Base-by-base conservation (phyloP, 2,797 vertebrate genomes). In the Lemur catta region DNA sequence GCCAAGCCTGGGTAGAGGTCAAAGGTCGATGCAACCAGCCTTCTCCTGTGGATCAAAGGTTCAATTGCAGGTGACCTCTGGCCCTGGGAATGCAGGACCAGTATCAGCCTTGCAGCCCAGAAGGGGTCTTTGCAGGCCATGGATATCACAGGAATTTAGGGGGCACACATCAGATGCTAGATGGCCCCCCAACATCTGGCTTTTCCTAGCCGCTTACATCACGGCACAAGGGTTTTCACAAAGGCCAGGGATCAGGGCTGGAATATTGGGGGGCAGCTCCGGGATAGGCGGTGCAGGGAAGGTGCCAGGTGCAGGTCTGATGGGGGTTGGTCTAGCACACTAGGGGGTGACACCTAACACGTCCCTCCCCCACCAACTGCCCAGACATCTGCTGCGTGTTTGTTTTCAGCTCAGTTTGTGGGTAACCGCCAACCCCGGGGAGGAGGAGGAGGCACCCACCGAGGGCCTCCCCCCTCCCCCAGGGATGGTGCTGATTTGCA, bases 401-500 rank as follows among this genome's bases (percentile, higher is more conserved):
- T 82, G 75, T 89, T 74, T 72, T 72, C 69, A 33, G 24, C 65
- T 95, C 67, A 2, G 20, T 84, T 71, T 89, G 75, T 89, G 87
- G 81, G 90, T 81, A 72, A 85, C 13, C 35, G 30, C 61, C 81
- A 52, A 78, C 20, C 35, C 38, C 14, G 0, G 7, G 11, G 17
- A 43, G 71, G 86, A 61, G 69, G 57, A 46, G 41, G 74, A 57
- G 63, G 24, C 35, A 57, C 35, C 67, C 46, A 65, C 0, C 3
- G 52, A 84, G 46, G 71, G 79, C 48, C n/a, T 10, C 55, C 55
- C 3, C 41, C n/a, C 2, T 14, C 52, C 22, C 41, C 17, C 6
- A 6, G 82, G 78, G 63, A 7, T 6, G 28, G 46, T 30, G 30
- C 81, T 87, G 52, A 87, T 97, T 97, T 97, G 90, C 97, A 94